A percentile compares a stretch with the other conserved stretches of the same genome.
These are phyloP conservation scores for Gambusia affinis DNA, from an alignment of 2,113 vertebrate genomes.

Conservation along the genomic window DNA sequence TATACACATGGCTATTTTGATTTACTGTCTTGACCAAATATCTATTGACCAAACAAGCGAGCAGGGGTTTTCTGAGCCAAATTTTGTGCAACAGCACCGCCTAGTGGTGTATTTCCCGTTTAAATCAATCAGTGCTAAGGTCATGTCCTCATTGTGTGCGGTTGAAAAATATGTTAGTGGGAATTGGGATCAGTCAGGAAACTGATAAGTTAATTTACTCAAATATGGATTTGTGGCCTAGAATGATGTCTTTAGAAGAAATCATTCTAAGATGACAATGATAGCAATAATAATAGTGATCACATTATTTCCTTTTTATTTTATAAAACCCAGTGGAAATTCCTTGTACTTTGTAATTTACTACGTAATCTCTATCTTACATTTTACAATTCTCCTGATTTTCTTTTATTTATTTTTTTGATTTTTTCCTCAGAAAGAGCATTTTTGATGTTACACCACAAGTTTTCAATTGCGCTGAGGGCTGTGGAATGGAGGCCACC, in stretches of 20 bases:
- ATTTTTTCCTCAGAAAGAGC: background rate
- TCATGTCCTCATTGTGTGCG: slow-evolving; percentile 1
- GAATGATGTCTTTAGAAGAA: background rate
- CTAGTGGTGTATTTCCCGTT: background rate
- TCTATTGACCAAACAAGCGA: background rate
- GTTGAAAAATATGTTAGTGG: background rate
- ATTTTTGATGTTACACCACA: background rate
- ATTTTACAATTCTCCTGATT: background rate
- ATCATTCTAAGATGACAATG: background rate
- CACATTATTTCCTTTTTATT: no score
- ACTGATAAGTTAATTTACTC: background rate
- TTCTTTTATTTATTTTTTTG: background rate
- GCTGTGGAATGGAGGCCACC: background rate
- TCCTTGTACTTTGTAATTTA: no score
- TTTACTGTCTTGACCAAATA: slow-evolving; percentile 48
- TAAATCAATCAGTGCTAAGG: background rate
- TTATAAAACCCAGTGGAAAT: no score
- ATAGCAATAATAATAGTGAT: no score
- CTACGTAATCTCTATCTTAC: no score
- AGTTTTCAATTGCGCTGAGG: background rate
- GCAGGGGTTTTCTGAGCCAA: slow-evolving; percentile 1
- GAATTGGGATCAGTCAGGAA: background rate
- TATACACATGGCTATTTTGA: slow-evolving; percentile 13
- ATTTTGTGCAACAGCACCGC: slow-evolving; percentile 34
- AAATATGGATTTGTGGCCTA: background rate